Conservation (phyloP, 2,797 vertebrate genomes). For the Phaenicophaeus curvirostris region DNA sequence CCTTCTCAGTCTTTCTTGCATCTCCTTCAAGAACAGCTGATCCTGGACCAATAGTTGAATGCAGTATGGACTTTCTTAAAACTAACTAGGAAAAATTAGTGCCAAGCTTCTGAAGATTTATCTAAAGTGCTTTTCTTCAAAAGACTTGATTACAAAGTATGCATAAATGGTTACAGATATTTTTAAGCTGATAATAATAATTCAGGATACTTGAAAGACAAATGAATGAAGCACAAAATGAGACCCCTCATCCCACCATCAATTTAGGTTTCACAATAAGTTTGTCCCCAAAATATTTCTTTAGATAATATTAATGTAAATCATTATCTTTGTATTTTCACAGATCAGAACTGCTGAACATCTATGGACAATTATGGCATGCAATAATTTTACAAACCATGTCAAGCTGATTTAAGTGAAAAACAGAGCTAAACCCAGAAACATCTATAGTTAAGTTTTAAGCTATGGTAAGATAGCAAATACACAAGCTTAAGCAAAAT, state of each 20-base stretch:
- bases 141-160: not conserved
- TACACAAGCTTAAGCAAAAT: not conserved
- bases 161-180: not conserved
- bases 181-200: not conserved
- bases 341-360: not conserved
- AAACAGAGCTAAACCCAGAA: not conserved
- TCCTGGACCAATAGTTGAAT: not conserved
- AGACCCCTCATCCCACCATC: not conserved
- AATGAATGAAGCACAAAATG: not conserved
- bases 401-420: not conserved
- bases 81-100: not conserved
- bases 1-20: not conserved
- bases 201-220: not conserved
- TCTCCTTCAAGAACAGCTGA: not conserved
- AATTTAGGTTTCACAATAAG: not conserved
- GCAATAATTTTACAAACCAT: not conserved
- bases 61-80: not conserved
- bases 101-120: not conserved
- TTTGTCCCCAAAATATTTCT: not conserved
- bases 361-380: not conserved
- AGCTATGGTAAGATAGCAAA: not conserved
- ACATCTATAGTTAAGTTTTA: not conserved
- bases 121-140: not conserved
- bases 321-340: not conserved
- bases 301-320: not conserved